A percentile compares a stretch with the other conserved stretches of the same genome.
phyloP scores from a whole-genome alignment of 2,113 vertebrate species.

The Pogona vitticeps region DNA sequence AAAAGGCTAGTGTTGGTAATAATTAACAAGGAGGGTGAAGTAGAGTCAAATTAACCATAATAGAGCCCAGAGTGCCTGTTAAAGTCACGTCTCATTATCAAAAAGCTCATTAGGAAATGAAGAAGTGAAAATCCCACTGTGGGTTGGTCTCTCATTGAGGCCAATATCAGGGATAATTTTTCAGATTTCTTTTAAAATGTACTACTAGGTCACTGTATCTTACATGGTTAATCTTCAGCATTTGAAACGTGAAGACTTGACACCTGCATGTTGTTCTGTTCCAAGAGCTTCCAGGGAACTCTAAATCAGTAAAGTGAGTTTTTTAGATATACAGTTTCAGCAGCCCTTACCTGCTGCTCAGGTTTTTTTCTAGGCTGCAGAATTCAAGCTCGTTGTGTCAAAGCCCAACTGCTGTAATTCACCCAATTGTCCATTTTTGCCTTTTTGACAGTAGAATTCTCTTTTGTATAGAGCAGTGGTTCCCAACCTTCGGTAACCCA shows the following conservation, averaged over 20 bases:
- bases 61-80: slow-evolving; percentile 90
- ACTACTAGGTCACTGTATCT: slow-evolving; percentile 77
- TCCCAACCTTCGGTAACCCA: no score
- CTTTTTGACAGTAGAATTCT: not conserved
- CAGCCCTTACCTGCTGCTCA: not conserved
- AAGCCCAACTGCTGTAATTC: not conserved
- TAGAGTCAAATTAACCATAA: slow-evolving; percentile 94
- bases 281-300: slow-evolving; percentile 70
- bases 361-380: not conserved
- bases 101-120: slow-evolving; percentile 89
- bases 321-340: slow-evolving; percentile 46
- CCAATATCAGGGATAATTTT: slow-evolving; percentile 79
- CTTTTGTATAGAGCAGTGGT: no score
- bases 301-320: slow-evolving; percentile 55
- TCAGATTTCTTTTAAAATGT: slow-evolving; percentile 79
- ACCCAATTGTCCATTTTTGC: not conserved
- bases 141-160: slow-evolving; percentile 78
- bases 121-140: slow-evolving; percentile 84
- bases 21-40: slow-evolving; percentile 89
- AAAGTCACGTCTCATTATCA: slow-evolving; percentile 86
- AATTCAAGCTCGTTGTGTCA: not conserved
- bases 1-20: slow-evolving; percentile 98
- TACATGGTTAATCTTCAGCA: slow-evolving; percentile 77
- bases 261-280: slow-evolving; percentile 68
- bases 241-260: slow-evolving; percentile 73